Base-by-base conservation (phyloP, 1,140 invertebrate species). In the Euwallacea similis region DNA sequence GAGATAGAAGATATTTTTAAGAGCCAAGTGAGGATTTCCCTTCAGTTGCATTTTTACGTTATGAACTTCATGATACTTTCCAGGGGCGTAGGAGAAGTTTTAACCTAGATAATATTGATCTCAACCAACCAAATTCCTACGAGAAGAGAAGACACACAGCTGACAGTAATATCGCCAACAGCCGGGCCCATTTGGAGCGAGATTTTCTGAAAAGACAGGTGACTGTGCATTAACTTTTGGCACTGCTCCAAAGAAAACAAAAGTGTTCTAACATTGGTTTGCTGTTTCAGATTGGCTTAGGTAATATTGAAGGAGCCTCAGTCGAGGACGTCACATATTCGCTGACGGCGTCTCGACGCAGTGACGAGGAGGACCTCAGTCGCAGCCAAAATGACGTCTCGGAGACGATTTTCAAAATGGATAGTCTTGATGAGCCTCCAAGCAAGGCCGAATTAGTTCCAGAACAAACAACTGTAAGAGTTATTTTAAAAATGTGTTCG, bases 321-420 rank as follows among this genome's bases (percentile, higher is more conserved):
- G 75, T 73, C 8, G 79, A 81, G 73, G 80, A 81, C 66, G 66
- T 80, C 43, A 77, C 79, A 11, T 55, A 77, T 9, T 80, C 79
- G 6, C 62, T 80, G 61, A 78, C 76, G 7, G 76, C 66, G 16
- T 80, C 80, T 59, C 56, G 74, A 42, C 78, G 76, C 47, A 76
- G 73, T 44, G 79, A 81, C 47, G 69, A 72, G 15, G 71, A 72
- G 21, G 80, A 81, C 70, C 65, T 81, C 13, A 80, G 77, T 58
- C 77, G 75, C 42, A 80, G 75, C 59, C 81, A 81, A 67, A 81
- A 82, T 71, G 83, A 85, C 67, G 74, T 77, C n/a, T 79, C 79
- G 42, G 88, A 89, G 46, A 85, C 85, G 7, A 85, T 90, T 59
- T 90, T 90, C 74, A 84, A 88, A 73, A 90, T 90, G 88, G 89